Conservation (phyloP, 2,797 vertebrate genomes). For the Microcaecilia unicolor region DNA sequence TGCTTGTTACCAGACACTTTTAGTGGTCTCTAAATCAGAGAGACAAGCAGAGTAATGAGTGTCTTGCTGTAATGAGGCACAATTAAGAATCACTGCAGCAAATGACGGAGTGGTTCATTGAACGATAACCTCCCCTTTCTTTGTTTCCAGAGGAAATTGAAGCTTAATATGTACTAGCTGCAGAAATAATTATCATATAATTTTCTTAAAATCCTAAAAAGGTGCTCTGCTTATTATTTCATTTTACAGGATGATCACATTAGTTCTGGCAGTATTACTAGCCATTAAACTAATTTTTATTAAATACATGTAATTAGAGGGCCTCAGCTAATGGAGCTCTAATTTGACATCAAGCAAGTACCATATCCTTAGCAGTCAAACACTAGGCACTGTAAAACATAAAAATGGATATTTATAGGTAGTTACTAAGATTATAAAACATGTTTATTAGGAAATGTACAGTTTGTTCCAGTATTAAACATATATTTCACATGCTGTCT, state of each 20-base stretch:
- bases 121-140: constrained; percentile 58
- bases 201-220: constrained; percentile 25
- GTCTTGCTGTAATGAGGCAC: constrained; percentile 67
- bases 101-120: constrained; percentile 69
- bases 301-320: constrained; percentile 22
- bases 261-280: constrained; percentile 15
- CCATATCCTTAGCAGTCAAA: no score
- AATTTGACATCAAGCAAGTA: background rate
- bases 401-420: no score
- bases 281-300: constrained; percentile 27
- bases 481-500: no score
- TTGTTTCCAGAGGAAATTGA: constrained; percentile 55
- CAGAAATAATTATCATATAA: constrained; percentile 24
- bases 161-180: constrained; percentile 40
- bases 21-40: constrained; percentile 75
- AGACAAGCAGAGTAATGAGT: constrained; percentile 73
- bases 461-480: no score
- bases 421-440: no score
- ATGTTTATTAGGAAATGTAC: no score
- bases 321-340: constrained; percentile 13
- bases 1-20: constrained; percentile 69
- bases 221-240: constrained; percentile 11
- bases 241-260: constrained; percentile 18
- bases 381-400: no score
- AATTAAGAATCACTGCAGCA: constrained; percentile 65